Percentiles rank a stretch among this genome's conserved stretches.
phyloP scores from a whole-genome alignment of 23 tunicate species.

The Styela clava region DNA sequence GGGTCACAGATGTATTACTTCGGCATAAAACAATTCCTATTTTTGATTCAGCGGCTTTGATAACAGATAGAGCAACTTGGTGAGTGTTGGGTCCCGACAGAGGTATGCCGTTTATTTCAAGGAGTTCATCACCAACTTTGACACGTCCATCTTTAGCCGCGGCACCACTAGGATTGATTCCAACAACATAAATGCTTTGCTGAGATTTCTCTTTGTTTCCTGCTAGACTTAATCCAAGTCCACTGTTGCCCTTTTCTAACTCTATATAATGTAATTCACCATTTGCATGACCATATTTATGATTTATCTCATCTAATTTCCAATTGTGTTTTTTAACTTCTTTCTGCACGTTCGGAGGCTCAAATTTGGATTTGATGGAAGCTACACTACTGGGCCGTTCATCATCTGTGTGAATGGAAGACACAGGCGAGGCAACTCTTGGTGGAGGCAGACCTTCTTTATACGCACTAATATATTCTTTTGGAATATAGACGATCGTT shows the following conservation, averaged over 20 bases:
- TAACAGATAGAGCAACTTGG: constrained; percentile 58
- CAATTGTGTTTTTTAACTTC: neutral
- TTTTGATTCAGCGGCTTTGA: constrained; percentile 30
- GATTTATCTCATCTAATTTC: neutral
- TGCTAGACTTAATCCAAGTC: constrained; percentile 82
- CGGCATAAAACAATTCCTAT: constrained; percentile 16
- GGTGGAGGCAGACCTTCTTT: constrained; percentile 68
- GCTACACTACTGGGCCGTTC: neutral
- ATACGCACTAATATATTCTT: constrained; percentile 56
- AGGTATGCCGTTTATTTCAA: constrained; percentile 64
- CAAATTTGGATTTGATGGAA: constrained; percentile 21
- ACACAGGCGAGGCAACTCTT: neutral
- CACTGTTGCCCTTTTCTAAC: constrained; percentile 55
- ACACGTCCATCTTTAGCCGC: constrained; percentile 80
- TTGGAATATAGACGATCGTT: constrained; percentile 61
- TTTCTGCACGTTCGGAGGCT: neutral
- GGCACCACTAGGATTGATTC: constrained; percentile 83
- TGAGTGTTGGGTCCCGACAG: constrained; percentile 57
- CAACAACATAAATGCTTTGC: constrained; percentile 68
- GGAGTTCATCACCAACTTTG: constrained; percentile 79
- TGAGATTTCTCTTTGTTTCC: constrained; percentile 77
- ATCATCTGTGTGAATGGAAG: neutral
- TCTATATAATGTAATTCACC: constrained; percentile 49
- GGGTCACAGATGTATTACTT: constrained; percentile 7
- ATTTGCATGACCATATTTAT: constrained; percentile 40